Percentiles rank a stretch among this genome's conserved stretches.
Evolutionary conservation across 2,113 vertebrate species (phyloP).

Genomic region (Tiliqua scincoides): DNA sequence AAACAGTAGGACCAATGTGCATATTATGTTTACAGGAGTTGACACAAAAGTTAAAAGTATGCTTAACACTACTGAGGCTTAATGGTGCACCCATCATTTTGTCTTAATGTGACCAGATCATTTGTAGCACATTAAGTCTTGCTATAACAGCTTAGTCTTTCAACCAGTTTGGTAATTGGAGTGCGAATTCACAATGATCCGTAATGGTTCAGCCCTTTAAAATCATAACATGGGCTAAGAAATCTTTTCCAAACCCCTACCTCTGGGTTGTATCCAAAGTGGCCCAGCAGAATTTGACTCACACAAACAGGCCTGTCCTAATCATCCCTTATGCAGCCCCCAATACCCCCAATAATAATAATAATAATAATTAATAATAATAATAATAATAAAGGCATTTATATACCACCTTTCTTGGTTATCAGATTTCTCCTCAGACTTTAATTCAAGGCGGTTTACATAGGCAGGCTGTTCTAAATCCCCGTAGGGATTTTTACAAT

Average conservation of each 20-base stretch:
- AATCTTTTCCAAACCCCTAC: neutral
- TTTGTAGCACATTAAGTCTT: neutral
- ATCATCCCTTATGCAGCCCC: too few relatives aligned
- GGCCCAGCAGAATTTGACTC: too few relatives aligned
- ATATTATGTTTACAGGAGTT: neutral
- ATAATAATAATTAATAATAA: too few relatives aligned
- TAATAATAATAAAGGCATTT: too few relatives aligned
- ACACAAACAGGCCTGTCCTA: too few relatives aligned
- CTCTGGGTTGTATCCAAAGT: too few relatives aligned
- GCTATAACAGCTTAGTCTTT: neutral
- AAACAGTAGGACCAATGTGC: neutral
- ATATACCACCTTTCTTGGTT: too few relatives aligned
- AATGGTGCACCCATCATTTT: neutral
- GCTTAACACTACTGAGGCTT: neutral
- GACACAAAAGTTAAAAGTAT: neutral
- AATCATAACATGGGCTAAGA: neutral
- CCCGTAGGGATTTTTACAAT: too few relatives aligned
- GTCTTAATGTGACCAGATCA: neutral
- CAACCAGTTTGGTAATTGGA: neutral
- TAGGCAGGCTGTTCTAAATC: too few relatives aligned
- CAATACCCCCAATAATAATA: too few relatives aligned
- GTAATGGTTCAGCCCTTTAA: neutral
- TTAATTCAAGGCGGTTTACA: too few relatives aligned
- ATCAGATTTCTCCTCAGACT: too few relatives aligned
- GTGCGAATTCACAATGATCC: neutral